Evolutionary conservation across 1,140 invertebrate genomes (phyloP).

Genomic region (Planococcus citri): DNA sequence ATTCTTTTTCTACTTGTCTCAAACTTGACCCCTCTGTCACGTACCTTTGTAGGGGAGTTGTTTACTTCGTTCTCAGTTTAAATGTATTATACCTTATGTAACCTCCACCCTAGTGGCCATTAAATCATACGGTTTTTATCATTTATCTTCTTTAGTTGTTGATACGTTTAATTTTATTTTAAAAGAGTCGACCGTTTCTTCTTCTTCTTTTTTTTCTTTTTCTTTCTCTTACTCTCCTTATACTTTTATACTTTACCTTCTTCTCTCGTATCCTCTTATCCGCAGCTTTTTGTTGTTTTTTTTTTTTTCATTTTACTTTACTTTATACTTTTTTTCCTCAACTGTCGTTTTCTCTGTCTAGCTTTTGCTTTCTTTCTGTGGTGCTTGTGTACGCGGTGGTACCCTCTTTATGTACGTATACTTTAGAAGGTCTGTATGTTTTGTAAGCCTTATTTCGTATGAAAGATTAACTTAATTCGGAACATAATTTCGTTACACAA

Average conservation of each 20-base stretch:
- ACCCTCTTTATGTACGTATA: no score
- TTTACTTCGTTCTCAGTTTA: conserved; percentile 9
- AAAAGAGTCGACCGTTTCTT: conserved; percentile 18
- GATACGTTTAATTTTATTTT: conserved; percentile 21
- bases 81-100: conserved; percentile 20
- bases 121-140: conserved; percentile 20
- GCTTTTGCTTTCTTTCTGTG: no score
- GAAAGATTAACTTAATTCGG: neutral
- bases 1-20: neutral
- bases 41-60: conserved; percentile 17
- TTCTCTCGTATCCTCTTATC: neutral
- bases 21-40: conserved; percentile 16
- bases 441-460: neutral
- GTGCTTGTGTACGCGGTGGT: no score
- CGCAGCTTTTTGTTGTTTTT: neutral
- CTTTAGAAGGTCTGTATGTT: no score
- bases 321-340: neutral
- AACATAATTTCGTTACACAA: conserved; percentile 7
- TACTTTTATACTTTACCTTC: neutral
- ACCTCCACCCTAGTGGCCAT: conserved; percentile 15
- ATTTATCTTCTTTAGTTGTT: conserved; percentile 20
- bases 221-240: no score
- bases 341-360: neutral
- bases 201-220: neutral
- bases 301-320: neutral